Conservation (phyloP, 2,113 vertebrate species). For the Tretioscincus oriximinensis region DNA sequence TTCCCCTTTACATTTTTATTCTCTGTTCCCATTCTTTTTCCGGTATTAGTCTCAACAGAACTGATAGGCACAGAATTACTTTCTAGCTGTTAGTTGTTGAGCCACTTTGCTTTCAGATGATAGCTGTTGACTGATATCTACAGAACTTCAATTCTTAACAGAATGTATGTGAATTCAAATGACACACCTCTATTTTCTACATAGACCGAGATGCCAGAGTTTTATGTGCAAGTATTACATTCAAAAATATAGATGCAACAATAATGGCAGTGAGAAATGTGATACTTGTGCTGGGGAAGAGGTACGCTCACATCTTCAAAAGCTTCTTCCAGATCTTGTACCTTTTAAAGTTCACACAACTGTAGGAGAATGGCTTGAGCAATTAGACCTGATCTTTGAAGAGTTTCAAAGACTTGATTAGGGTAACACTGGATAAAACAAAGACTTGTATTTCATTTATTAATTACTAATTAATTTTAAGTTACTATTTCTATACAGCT, state of each 20-base stretch:
- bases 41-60: neutral
- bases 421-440: too few species aligned
- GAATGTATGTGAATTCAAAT: neutral
- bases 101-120: too few species aligned
- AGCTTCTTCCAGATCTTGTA: too few species aligned
- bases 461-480: too few species aligned
- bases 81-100: neutral
- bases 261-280: neutral
- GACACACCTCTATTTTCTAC: neutral
- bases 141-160: neutral
- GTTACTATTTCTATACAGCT: too few species aligned
- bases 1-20: neutral
- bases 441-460: too few species aligned
- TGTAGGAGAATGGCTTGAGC: too few species aligned
- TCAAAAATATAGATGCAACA: neutral
- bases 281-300: neutral
- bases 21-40: neutral
- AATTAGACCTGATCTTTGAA: neutral
- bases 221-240: neutral
- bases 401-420: neutral
- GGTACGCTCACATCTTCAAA: neutral
- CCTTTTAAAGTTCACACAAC: too few species aligned
- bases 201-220: neutral
- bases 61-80: neutral
- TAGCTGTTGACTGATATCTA: too few species aligned